Evolutionary conservation across 2,888 invertebrate genomes (phyloP).

Genomic region (Caenorhabditis sinica): DNA sequence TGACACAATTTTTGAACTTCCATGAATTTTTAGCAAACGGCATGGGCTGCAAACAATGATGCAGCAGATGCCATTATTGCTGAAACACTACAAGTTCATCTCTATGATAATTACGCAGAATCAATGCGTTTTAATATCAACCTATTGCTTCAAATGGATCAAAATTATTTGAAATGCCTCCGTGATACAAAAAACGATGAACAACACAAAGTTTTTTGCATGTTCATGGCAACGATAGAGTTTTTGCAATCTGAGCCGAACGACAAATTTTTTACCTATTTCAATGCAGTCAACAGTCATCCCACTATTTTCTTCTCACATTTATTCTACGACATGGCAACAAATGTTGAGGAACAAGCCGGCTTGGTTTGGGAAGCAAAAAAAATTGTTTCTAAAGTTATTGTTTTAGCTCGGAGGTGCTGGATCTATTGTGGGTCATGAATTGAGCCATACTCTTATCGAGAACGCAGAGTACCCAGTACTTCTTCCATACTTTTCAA

Average conservation of each 20-base stretch:
- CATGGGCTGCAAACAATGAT: constrained; percentile 9
- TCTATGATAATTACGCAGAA: constrained; percentile 10
- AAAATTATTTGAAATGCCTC: constrained; percentile 5
- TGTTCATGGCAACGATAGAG: not conserved
- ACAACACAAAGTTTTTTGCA: not conserved
- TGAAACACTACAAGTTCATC: not conserved
- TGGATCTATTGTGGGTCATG: constrained; percentile 35
- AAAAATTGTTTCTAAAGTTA: too few relatives aligned
- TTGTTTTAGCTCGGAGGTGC: constrained; percentile 38
- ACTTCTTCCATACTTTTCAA: constrained; percentile 21
- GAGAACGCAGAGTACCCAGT: not conserved
- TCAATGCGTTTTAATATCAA: not conserved
- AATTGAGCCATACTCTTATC: constrained; percentile 38
- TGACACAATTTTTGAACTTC: not conserved
- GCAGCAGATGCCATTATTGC: not conserved
- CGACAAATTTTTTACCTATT: constrained; percentile 1
- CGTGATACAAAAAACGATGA: not conserved
- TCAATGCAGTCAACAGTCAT: constrained; percentile 1
- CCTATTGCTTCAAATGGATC: not conserved
- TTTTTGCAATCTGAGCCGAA: too few relatives aligned
- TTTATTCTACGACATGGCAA: not conserved
- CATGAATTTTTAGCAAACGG: not conserved
- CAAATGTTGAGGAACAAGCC: not conserved
- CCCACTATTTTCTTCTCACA: constrained; percentile 2
- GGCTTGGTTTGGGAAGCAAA: too few relatives aligned